Evolutionary conservation across 2,797 vertebrate genomes (phyloP), one percentile per base, ranked within the genome.

Genomic region (Myripristis jacobus): DNA sequence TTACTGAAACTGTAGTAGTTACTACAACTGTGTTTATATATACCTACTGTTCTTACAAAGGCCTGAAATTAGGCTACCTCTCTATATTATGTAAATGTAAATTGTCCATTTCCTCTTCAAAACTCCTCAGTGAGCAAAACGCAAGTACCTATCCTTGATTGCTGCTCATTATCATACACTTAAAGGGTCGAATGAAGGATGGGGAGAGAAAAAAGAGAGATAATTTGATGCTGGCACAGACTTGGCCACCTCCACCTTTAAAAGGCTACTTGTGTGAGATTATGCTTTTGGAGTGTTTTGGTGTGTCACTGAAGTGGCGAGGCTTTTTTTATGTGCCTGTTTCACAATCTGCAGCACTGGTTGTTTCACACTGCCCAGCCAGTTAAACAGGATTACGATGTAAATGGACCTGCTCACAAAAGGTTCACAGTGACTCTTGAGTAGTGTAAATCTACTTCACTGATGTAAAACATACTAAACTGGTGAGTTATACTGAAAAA

Each of bases 151-250:
- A 21, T 70, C 25, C 54, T 70, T 89, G 88, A 91, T 91, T 90
- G 84, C 83, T 77, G n/a, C 81, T 89, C 84, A 87, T 91, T 86
- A 90, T 68, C 76, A 82, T 77, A 78, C 72, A 85, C 89, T 91
- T 82, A 70, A 53, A 75, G 71, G 22, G 34, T 63, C 74, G 68
- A 80, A 74, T 80, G 70, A 86, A 82, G 52, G 59, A 80, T 60
- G 55, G 58, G 66, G 65, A 64, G 29, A 57, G 19, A 29, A 12
- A 56, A 59, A 59, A 41, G 46, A 62, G 19, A 63, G 43, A 65
- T 70, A 34, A 82, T 78, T 75, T 69, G 36, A 73, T 36, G 54
- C 59, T 29, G 46, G 53, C 70, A 48, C 59, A 76, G 58, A 83
- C 46, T 50, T 36, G 9, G 31, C 38, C 52, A 34, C 77, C 48